Percentiles rank a stretch among this genome's conserved stretches.
Conservation (phyloP, 1,140 invertebrate species). For the Polyergus mexicanus region DNA sequence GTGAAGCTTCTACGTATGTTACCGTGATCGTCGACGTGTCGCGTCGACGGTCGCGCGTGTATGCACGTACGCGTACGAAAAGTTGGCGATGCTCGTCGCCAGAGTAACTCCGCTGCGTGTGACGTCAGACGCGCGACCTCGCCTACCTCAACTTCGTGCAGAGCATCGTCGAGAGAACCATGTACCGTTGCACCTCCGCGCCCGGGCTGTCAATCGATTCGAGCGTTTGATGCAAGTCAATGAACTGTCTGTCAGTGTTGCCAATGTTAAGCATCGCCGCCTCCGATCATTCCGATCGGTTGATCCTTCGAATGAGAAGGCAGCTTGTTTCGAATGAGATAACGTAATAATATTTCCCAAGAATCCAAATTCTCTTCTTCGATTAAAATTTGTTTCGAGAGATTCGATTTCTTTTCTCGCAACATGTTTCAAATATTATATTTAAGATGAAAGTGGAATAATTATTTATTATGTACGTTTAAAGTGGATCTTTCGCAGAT, state of each 20-base stretch:
- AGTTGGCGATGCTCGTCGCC: slow-evolving; percentile 75
- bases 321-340: not conserved
- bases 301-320: not conserved
- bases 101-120: slow-evolving; percentile 78
- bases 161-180: slow-evolving; percentile 75
- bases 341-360: not conserved
- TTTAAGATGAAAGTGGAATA: not conserved
- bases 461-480: not conserved
- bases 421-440: not conserved
- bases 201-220: slow-evolving; percentile 74
- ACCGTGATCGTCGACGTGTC: slow-evolving; percentile 49
- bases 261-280: slow-evolving; percentile 67
- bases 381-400: slow-evolving; percentile 1
- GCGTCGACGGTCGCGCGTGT: slow-evolving; percentile 66
- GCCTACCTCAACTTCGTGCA: slow-evolving; percentile 84
- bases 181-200: slow-evolving; percentile 82
- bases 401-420: not conserved
- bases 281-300: slow-evolving; percentile 19
- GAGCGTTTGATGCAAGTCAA: slow-evolving; percentile 75
- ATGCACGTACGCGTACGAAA: slow-evolving; percentile 71
- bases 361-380: not conserved
- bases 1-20: slow-evolving; percentile 51
- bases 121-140: slow-evolving; percentile 84
- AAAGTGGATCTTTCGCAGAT: not conserved
- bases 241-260: slow-evolving; percentile 76